Evolutionary conservation across 2,113 vertebrate genomes (phyloP).

Genomic region (Lycaon pictus): DNA sequence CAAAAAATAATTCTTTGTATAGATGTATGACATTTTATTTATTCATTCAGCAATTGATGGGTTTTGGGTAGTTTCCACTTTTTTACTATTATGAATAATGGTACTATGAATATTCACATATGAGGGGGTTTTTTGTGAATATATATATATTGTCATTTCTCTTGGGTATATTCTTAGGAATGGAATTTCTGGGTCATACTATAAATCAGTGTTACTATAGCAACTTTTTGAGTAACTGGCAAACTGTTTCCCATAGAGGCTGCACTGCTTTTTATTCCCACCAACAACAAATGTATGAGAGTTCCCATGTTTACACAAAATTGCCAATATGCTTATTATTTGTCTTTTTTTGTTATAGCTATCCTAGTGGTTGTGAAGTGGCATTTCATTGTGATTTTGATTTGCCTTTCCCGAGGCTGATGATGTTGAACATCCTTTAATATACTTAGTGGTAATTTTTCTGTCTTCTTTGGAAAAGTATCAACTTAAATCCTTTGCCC

Average conservation of each 20-base stretch:
- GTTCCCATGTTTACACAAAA: not conserved
- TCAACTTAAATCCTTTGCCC: not conserved
- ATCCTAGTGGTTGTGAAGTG: not conserved
- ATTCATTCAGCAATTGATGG: not conserved
- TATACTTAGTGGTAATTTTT: not conserved
- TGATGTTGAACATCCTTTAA: not conserved
- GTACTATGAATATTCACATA: not conserved
- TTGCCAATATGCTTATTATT: not conserved
- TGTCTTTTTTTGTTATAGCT: not conserved
- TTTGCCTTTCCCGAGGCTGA: not conserved
- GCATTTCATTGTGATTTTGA: not conserved
- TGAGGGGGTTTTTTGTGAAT: not conserved
- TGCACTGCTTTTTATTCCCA: not conserved
- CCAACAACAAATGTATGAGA: not conserved
- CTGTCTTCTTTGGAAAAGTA: not conserved
- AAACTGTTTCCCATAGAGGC: not conserved
- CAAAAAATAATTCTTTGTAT: not conserved
- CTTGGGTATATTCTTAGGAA: not conserved
- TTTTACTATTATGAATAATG: not conserved
- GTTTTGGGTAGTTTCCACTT: not conserved
- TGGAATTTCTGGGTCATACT: not conserved
- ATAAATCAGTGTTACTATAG: not conserved
- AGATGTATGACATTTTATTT: not conserved
- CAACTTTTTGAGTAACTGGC: not conserved
- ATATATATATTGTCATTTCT: not conserved